Base-by-base conservation (phyloP, 2,888 invertebrate species). In the Apeira syringaria region DNA sequence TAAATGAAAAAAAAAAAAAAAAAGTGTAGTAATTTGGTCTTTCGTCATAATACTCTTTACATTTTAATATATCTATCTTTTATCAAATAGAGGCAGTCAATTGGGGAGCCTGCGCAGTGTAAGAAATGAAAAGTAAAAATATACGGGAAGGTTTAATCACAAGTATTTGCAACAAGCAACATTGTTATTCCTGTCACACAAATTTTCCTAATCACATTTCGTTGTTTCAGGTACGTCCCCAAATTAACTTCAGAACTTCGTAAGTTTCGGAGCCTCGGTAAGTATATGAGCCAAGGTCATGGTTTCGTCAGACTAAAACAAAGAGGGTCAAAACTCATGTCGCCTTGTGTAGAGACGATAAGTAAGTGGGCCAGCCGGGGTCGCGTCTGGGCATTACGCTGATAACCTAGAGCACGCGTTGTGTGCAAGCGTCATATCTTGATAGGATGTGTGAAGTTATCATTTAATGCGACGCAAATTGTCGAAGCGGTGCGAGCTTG, bases 331-430 rank as follows among this genome's bases (percentile, higher is more conserved):
- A 52, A 61, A 47, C 57, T 54, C 57, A 64, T 64, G 68, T 66
- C 58, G 50, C 59, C 59, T 60, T 59, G 63, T 53, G 50, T 68
- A 59, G 54, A 59, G 53, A 51, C 59, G 80, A 81, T 83, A 83
- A 73, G 59, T 75, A 87, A 86, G 79, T 87, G 67, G 85, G 85
- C 79, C 80, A 76, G 70, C 74, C 70, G 65, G n/a, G 83, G 83
- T 82, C 78, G 71, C 64, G 79, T 78, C 76, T 83, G 82, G 83
- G 72, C 79, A 67, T 74, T 71, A 53, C 40, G 50, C 36, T 55
- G 85, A 85, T 86, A 86, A 79, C 77, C 77, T 62, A 61, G 10
- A 39, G 63, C 73, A 72, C 75, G 75, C 76, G 78, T 75, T 60
- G 40, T 56, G 38, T 48, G 41, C 43, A 49, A 45, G 65, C 74